Evolutionary conservation across 2,888 invertebrate genomes (phyloP).

Genomic region (Acleris emargana): DNA sequence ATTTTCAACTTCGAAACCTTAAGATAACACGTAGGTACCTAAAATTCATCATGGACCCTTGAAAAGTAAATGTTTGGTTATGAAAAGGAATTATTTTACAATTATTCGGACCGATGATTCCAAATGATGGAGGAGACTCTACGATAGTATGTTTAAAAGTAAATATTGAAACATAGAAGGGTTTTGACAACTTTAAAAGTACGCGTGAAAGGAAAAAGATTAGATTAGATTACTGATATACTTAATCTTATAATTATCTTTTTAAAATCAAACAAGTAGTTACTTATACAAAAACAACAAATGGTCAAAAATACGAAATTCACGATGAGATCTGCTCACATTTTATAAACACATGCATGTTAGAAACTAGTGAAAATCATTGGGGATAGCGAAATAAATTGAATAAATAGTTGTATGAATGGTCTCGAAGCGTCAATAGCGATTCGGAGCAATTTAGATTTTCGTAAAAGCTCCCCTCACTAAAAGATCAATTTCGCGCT

Average conservation of each 20-base stretch:
- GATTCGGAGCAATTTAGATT: conserved; percentile 74
- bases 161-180: neutral
- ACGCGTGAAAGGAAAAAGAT: too few species aligned
- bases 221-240: too few species aligned
- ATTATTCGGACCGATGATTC: conserved; percentile 18
- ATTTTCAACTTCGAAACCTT: conserved; percentile 48
- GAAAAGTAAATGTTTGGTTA: conserved; percentile 24
- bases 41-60: conserved; percentile 21
- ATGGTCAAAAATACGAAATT: too few species aligned
- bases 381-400: neutral
- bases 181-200: neutral
- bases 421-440: conserved; percentile 64
- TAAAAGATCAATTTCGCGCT: conserved; percentile 84
- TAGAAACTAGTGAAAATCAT: neutral
- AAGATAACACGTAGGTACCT: conserved; percentile 42
- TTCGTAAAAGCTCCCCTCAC: conserved; percentile 73
- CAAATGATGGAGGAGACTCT: neutral
- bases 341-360: too few species aligned
- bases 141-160: neutral
- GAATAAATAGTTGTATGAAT: conserved; percentile 9
- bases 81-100: conserved; percentile 20
- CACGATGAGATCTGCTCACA: too few species aligned
- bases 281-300: too few species aligned
- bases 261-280: too few species aligned
- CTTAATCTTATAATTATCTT: too few species aligned